These are phyloP conservation scores for Eupithecia tripunctaria DNA, from an alignment of 2,888 invertebrate species.

Conservation along the genomic window DNA sequence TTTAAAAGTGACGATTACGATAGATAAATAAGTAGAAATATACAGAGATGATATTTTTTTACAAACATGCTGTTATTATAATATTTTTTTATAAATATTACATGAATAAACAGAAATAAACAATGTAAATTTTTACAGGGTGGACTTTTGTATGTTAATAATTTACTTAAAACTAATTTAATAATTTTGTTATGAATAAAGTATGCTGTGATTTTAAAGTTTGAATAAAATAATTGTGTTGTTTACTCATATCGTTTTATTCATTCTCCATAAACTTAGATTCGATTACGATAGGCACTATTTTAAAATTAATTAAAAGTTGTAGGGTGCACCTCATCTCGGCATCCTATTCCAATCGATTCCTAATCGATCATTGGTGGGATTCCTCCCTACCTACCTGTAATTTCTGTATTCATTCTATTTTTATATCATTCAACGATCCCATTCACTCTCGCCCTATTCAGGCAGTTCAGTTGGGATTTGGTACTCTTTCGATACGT, in stretches of 20 bases:
- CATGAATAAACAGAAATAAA: constrained; percentile 33
- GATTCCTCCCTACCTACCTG: no score
- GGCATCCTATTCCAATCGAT: no score
- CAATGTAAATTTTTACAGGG: constrained; percentile 47
- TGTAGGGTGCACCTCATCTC: no score
- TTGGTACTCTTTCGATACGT: no score
- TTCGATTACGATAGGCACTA: not conserved
- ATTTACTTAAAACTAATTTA: constrained; percentile 33
- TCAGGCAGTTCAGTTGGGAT: no score
- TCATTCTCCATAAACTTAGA: not conserved
- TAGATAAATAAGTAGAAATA: not conserved
- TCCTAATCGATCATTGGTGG: no score
- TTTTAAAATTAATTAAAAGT: not conserved
- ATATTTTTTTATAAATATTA: constrained; percentile 6
- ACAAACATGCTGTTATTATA: constrained; percentile 16
- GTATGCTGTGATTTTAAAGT: constrained; percentile 51
- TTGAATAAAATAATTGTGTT: constrained; percentile 62
- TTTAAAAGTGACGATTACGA: constrained; percentile 46
- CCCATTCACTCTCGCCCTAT: no score
- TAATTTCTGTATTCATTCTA: no score
- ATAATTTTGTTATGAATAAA: constrained; percentile 34
- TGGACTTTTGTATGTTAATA: constrained; percentile 44
- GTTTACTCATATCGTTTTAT: constrained; percentile 48
- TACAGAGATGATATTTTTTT: constrained; percentile 16
- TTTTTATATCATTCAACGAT: no score